Evolutionary conservation across 2,888 invertebrate species (phyloP).

Genomic region (Sinodicranocentrus sp.): DNA sequence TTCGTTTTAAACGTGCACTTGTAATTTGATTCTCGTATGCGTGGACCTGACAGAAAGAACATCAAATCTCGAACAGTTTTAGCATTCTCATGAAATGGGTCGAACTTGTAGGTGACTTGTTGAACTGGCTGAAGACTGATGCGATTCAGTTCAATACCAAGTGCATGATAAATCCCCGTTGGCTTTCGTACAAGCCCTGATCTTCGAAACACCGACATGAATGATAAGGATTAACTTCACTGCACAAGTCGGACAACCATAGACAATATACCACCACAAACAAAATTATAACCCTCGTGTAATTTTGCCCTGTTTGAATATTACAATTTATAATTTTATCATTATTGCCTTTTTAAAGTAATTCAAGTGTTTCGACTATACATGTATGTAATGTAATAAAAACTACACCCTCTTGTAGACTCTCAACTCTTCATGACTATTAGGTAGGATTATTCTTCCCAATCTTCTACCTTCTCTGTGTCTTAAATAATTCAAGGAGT

Average conservation of each 20-base stretch:
- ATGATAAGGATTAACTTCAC: slow-evolving; percentile 67
- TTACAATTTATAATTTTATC: slow-evolving; percentile 26
- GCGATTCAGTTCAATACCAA: slow-evolving; percentile 84
- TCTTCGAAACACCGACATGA: slow-evolving; percentile 75
- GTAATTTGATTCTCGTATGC: slow-evolving; percentile 85
- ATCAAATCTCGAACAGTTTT: slow-evolving; percentile 86
- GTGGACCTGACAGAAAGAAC: slow-evolving; percentile 84
- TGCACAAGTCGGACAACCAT: slow-evolving; percentile 65
- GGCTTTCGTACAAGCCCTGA: slow-evolving; percentile 70
- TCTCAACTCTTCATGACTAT: background rate
- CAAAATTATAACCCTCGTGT: background rate
- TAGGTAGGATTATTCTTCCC: background rate
- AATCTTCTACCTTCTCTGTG: slow-evolving; percentile 1
- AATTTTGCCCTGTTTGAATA: background rate
- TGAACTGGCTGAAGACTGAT: slow-evolving; percentile 89
- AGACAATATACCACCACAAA: slow-evolving; percentile 29
- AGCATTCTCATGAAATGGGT: slow-evolving; percentile 89
- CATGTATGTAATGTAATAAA: background rate
- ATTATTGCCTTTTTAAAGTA: too few relatives aligned
- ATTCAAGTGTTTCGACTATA: too few relatives aligned
- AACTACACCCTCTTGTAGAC: background rate
- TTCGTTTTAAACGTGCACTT: slow-evolving; percentile 87
- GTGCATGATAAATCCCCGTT: slow-evolving; percentile 85
- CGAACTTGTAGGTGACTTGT: slow-evolving; percentile 88
- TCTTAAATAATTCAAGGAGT: background rate